Percentiles rank a stretch among this genome's conserved stretches.
Conservation (phyloP, 2,113 vertebrate genomes). For the Salvelinus sp. region DNA sequence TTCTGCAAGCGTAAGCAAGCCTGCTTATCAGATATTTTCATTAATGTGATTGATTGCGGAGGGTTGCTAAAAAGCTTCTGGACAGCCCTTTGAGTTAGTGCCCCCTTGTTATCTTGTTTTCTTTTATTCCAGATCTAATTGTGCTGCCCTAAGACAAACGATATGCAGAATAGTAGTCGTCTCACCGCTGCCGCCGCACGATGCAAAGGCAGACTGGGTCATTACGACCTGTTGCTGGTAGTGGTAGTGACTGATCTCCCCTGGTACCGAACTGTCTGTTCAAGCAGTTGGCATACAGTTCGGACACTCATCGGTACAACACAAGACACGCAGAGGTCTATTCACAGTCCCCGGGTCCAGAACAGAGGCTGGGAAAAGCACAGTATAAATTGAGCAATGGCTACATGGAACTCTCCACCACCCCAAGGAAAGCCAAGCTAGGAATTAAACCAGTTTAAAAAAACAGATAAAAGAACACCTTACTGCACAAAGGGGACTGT, state of each 20-base stretch:
- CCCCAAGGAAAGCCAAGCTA: too few species aligned
- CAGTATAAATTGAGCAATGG: too few species aligned
- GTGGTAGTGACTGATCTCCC: conserved; percentile 2
- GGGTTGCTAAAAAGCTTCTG: conserved; percentile 26
- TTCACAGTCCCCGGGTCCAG: too few species aligned
- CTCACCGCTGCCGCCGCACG: conserved; percentile 19
- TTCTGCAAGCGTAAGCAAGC: background rate
- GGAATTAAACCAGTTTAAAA: too few species aligned
- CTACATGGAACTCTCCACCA: too few species aligned
- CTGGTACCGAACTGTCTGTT: too few species aligned
- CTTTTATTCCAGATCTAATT: conserved; percentile 23
- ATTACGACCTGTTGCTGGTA: conserved; percentile 37
- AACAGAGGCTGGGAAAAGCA: too few species aligned
- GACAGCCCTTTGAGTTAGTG: conserved; percentile 12
- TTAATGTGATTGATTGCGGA: conserved; percentile 17
- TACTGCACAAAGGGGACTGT: conserved; percentile 5
- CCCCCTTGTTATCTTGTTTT: conserved; percentile 29
- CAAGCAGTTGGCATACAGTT: too few species aligned
- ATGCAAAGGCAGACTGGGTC: conserved; percentile 21
- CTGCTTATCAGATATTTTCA: conserved; percentile 12
- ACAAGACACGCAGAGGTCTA: too few species aligned
- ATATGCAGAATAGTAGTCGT: background rate
- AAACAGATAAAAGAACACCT: too few species aligned
- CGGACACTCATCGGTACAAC: too few species aligned
- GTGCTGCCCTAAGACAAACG: conserved; percentile 28